These are phyloP conservation scores for Drosophila trapezifrons DNA, from an alignment of 1,140 invertebrate species.

Conservation along the genomic window DNA sequence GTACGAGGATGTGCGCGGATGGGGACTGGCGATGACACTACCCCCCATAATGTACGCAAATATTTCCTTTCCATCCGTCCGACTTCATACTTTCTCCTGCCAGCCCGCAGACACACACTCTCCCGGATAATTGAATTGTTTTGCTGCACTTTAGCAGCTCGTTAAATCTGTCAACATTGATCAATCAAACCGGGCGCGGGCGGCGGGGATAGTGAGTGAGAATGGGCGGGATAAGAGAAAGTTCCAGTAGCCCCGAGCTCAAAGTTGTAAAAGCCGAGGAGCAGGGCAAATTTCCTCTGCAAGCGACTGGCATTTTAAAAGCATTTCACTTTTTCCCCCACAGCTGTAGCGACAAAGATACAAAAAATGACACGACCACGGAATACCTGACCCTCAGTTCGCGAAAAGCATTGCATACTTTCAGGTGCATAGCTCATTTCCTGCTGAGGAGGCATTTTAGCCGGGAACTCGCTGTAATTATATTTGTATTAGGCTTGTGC, in stretches of 20 bases:
- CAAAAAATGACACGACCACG: conserved; percentile 2
- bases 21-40: conserved; percentile 25
- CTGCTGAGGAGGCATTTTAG: too few species aligned
- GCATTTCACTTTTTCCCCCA: conserved; percentile 8
- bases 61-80: conserved; percentile 67
- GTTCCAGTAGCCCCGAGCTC: conserved; percentile 25
- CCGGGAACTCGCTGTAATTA: not conserved
- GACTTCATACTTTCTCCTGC: conserved; percentile 5
- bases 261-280: conserved; percentile 36
- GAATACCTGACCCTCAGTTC: not conserved
- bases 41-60: conserved; percentile 55
- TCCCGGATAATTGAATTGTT: conserved; percentile 75
- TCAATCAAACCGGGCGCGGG: conserved; percentile 56
- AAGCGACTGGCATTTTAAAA: conserved; percentile 43
- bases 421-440: not conserved
- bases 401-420: not conserved
- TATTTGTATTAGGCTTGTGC: not conserved
- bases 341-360: conserved; percentile 1
- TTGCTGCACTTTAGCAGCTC: conserved; percentile 81
- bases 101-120: conserved; percentile 11
- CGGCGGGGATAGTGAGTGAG: not conserved
- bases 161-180: conserved; percentile 83
- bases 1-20: not conserved
- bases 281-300: conserved; percentile 15
- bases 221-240: conserved; percentile 6